Percentiles rank a stretch among this genome's conserved stretches.
These are phyloP conservation scores for Saccopteryx bilineata DNA, from an alignment of 2,113 vertebrate genomes.

Conservation along the genomic window DNA sequence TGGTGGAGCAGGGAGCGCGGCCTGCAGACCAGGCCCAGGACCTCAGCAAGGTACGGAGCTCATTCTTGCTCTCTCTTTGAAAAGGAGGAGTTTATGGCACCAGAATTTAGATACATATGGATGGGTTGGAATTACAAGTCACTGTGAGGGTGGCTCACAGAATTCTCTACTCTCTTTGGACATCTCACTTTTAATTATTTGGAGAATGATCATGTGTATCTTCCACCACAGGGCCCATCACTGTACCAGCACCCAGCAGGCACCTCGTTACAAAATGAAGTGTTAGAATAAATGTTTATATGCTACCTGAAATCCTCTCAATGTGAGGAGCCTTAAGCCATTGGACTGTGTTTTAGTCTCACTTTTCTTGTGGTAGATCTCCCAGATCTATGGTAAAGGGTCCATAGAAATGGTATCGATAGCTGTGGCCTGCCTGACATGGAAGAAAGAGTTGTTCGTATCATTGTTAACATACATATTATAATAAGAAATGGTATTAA, in stretches of 20 bases:
- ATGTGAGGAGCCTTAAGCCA: neutral
- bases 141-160: neutral
- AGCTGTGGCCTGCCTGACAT: neutral
- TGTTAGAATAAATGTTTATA: neutral
- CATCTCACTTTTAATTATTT: slow-evolving; percentile 1
- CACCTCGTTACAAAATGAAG: neutral
- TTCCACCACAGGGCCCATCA: neutral
- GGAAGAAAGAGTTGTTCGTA: neutral
- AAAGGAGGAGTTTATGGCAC: neutral
- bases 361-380: neutral
- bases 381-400: neutral
- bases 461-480: neutral
- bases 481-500: neutral
- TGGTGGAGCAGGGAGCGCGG: slow-evolving; percentile 71
- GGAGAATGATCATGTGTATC: neutral
- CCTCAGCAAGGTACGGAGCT: slow-evolving; percentile 81
- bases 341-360: neutral
- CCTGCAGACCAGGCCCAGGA: slow-evolving; percentile 76
- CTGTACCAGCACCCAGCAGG: neutral
- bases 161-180: neutral
- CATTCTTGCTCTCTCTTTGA: neutral
- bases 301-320: neutral
- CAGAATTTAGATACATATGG: neutral
- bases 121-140: neutral
- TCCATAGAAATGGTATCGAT: neutral